Evolutionary conservation across 1,140 invertebrate species (phyloP), one percentile per base, ranked within the genome.

Genomic region (Acyrthosiphon pisum): DNA sequence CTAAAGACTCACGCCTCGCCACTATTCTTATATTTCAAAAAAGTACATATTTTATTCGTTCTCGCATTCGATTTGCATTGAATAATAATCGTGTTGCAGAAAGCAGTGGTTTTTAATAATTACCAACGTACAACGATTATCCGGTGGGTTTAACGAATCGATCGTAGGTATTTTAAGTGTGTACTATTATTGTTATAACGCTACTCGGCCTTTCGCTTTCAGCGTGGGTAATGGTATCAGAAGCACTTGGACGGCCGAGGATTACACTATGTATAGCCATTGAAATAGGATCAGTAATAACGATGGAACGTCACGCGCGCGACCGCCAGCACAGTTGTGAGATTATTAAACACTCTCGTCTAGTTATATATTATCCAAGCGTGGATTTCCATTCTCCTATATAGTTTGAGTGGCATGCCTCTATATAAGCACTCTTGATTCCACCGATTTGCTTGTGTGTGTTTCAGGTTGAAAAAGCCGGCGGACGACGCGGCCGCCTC

Each of bases 401-500:
- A 68, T 14, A 30, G 30, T 30, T 30, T 68, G 60, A 68, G 20
- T 68, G 30, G 60, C 60, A 14, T 68, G 30, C 14, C 30, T 30
- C 30, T 30, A 30, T 3, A 11, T n/a, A 68, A n/a, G 30, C 26
- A 6, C 60, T 68, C 0, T 68, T 68, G 60, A 86, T 86, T 86
- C 11, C n/a, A 88, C n/a, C 86, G n/a, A 30, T n/a, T 30, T 46
- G 11, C 84, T 84, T 86, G n/a, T 14, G 11, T 53, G 44, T 84
- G 91, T 92, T 92, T 37, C 48, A 92, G 91, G 48, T 92, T 41
- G 35, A 92, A 92, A 44, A 92, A 88, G 22, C 81, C 68, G 37
- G 89, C 84, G 37, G 91, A 91, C 9, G 91, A 92, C 11, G 81
- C 56, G 6, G 68, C 84, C 9, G 26, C 93, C 8, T 30, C 83